Evolutionary conservation across 2,797 vertebrate species (phyloP), one percentile per base, ranked within the genome.

Genomic region (Nyctalus aviator): DNA sequence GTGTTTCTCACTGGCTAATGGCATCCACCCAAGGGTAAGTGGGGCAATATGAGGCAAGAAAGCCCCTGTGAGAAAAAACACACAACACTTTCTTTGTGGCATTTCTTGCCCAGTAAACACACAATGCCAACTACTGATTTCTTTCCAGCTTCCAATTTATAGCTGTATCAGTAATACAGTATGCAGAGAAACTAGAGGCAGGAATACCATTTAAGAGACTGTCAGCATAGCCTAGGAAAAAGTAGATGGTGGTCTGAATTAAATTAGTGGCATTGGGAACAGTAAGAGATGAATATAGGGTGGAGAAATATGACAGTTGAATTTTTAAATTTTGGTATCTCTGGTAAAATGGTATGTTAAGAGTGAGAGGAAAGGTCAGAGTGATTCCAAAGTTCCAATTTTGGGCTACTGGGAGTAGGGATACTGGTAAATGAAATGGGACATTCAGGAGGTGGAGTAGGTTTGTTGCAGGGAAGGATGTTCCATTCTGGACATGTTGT

Each of bases 101-200:
- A 15, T 20, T 17, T 96, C 77, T 95, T 96, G 7, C 53, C 44
- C 68, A 91, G 53, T 10, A 92, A 46, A 0, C 68, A 77, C 57
- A 59, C 44, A 86, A 18, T 78, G 79, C 75, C 32, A 15, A 20
- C 11, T 90, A 88, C 35, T 84, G 37, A 93, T 93, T 95, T 92
- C 69, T 96, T 75, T 95, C 59, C 15, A 91, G 83, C 41, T 94
- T 48, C 77, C 4, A 59, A 1, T 96, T 95, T 88, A 84, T 93
- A 88, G 69, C 13, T 95, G 13, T 81, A 75, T 75, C 20, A 84
- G 37, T 88, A 85, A 88, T 85, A 44, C 10, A 77, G 55, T 41
- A 93, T 82, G 35, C 48, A 85, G 72, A 92, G 71, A 93, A 32
- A 94, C 50, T 88, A n/a, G 25, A 93, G 35, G 30, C 15, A 92